Conservation (phyloP, 2,888 invertebrate species). For the Leptinotarsa rubiginosa region DNA sequence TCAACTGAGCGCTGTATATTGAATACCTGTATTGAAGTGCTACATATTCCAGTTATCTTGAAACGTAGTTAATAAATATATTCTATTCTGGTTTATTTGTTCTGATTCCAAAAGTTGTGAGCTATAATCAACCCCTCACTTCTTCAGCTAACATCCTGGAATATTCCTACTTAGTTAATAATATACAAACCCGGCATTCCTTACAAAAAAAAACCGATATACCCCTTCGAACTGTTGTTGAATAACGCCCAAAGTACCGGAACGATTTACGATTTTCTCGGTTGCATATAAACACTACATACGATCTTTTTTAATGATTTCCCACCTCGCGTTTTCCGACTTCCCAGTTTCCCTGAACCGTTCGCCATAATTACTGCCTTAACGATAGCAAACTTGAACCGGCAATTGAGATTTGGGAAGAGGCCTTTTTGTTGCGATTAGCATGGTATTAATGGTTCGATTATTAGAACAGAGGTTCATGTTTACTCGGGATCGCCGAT, state of each 20-base stretch:
- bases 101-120: no score
- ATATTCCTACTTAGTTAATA: no score
- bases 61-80: no score
- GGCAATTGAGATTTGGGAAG: conserved; percentile 32
- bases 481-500: conserved; percentile 21
- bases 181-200: no score
- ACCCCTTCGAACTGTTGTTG: background rate
- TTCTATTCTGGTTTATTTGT: no score
- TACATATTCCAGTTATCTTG: no score
- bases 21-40: no score
- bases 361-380: conserved; percentile 44
- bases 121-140: no score
- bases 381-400: conserved; percentile 44
- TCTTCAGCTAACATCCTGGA: no score
- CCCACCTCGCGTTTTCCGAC: conserved; percentile 38
- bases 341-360: conserved; percentile 32
- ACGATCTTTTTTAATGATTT: conserved; percentile 39
- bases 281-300: conserved; percentile 35
- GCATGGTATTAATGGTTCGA: conserved; percentile 27
- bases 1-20: no score
- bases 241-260: background rate
- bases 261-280: conserved; percentile 2
- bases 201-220: no score
- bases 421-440: conserved; percentile 41
- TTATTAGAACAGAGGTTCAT: conserved; percentile 25